Evolutionary conservation across 2,797 vertebrate genomes (phyloP), one percentile per base, ranked within the genome.

Genomic region (Megaceryle alcyon): DNA sequence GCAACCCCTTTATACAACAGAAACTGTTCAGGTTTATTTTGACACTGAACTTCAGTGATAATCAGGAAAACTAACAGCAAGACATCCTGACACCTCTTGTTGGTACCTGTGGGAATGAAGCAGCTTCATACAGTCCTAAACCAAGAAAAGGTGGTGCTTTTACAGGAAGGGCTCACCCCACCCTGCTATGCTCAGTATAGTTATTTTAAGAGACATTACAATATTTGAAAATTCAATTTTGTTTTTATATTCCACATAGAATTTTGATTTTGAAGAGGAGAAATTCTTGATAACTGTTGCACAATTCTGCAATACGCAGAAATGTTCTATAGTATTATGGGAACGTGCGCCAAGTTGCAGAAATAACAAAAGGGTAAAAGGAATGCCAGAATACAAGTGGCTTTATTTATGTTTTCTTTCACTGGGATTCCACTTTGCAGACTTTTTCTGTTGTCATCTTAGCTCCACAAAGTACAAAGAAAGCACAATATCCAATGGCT

Each of bases 371-470:
- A 90, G 73, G 60, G 80, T 18, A 48, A 90, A 91, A 92, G 43
- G 70, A 88, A 94, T 73, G 66, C 39, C 85, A 92, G 61, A 94
- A 91, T 63, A 83, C 86, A 92, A 95, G 51, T 88, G 85, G 86
- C 84, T 94, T 94, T 95, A 90, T 95, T 94, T 96, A 95, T 77
- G 70, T 84, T 95, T 94, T 96, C 85, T 82, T 94, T 92, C 91
- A 88, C 78, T 96, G 91, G 90, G 88, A 92, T 96, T 96, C 92
- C 88, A 92, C 83, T 93, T 93, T 79, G 72, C 87, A 86, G 70
- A n/a, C 54, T 63, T 93, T 87, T 91, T 86, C 46, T 90, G 82
- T 66, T 95, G 91, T 94, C 88, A 86, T 90, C 37, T 94, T 70
- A 57, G 46, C 53, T 90, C 73, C 44, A 92, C 35, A 46, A 77